These are phyloP conservation scores for Drosophila mimetica DNA, from an alignment of 2,888 invertebrate genomes.

Conservation along the genomic window DNA sequence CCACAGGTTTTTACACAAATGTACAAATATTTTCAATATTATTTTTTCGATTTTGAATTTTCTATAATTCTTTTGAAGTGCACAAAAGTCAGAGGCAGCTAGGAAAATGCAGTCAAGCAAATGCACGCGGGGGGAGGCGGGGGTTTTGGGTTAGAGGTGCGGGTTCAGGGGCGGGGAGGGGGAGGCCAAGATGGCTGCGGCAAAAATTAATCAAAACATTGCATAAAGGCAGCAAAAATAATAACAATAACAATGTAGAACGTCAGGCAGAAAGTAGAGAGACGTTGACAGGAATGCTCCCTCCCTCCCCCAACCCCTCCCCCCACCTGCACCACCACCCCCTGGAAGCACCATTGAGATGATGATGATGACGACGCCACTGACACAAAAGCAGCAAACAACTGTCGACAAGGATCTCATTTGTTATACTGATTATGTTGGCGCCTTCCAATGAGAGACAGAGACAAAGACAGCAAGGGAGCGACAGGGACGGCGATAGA, in stretches of 20 bases:
- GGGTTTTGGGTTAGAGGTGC: slow-evolving; percentile 33
- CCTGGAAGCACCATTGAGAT: slow-evolving; percentile 18
- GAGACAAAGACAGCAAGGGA: slow-evolving; percentile 21
- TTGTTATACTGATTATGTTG: slow-evolving; percentile 83
- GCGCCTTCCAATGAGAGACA: slow-evolving; percentile 61
- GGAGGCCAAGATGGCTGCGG: slow-evolving; percentile 57
- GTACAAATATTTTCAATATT: too few relatives aligned
- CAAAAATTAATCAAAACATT: slow-evolving; percentile 85
- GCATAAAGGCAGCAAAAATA: slow-evolving; percentile 84
- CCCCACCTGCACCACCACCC: background rate
- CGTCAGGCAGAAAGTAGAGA: slow-evolving; percentile 71
- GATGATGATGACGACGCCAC: slow-evolving; percentile 72
- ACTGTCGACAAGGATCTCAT: slow-evolving; percentile 83
- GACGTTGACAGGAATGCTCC: slow-evolving; percentile 38
- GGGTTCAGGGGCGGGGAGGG: slow-evolving; percentile 5
- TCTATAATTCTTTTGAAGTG: background rate
- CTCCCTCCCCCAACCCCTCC: background rate
- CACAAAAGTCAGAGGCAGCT: slow-evolving; percentile 40
- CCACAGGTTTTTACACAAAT: too few relatives aligned
- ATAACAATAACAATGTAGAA: slow-evolving; percentile 84
- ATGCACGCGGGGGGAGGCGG: slow-evolving; percentile 50
- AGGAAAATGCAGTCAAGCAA: slow-evolving; percentile 73
- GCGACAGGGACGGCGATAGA: slow-evolving; percentile 4
- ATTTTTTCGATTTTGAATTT: too few relatives aligned
- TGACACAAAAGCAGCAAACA: slow-evolving; percentile 80